Evolutionary conservation across 2,888 invertebrate genomes (phyloP).

Genomic region (Ditula angustiorana): DNA sequence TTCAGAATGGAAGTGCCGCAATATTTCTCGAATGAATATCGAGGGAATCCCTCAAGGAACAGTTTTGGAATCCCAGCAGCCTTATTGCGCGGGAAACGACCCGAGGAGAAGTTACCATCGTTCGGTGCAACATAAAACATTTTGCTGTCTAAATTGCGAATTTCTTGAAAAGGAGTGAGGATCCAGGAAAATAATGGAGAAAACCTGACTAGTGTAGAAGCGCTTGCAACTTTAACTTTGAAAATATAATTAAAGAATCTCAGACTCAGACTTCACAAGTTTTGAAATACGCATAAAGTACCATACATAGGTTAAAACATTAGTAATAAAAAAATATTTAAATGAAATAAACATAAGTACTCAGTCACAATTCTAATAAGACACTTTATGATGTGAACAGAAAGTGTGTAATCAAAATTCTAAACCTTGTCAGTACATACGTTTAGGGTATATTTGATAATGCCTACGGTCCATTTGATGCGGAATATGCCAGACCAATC

Average conservation of each 20-base stretch:
- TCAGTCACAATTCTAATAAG: too few relatives aligned
- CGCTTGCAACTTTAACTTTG: neutral
- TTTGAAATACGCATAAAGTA: neutral
- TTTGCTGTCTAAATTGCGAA: constrained; percentile 51
- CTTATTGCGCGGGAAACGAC: constrained; percentile 57
- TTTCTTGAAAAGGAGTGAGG: constrained; percentile 32
- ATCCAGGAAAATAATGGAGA: constrained; percentile 1
- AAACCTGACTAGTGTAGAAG: neutral
- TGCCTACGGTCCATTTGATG: constrained; percentile 19
- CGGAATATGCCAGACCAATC: constrained; percentile 18
- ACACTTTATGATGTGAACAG: neutral
- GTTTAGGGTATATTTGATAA: constrained; percentile 12
- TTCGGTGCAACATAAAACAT: constrained; percentile 64
- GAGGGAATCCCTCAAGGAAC: constrained; percentile 64
- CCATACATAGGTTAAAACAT: neutral
- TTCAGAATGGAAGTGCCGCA: constrained; percentile 60
- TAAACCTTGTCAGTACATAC: neutral
- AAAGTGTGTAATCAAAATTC: neutral
- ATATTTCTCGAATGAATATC: constrained; percentile 68
- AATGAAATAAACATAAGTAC: too few relatives aligned
- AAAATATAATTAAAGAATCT: neutral
- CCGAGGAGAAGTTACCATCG: constrained; percentile 54
- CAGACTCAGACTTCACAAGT: neutral
- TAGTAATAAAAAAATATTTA: neutral
- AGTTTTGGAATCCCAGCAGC: constrained; percentile 64